Conservation (phyloP, 1,140 invertebrate genomes). For the Bombus pascuorum region DNA sequence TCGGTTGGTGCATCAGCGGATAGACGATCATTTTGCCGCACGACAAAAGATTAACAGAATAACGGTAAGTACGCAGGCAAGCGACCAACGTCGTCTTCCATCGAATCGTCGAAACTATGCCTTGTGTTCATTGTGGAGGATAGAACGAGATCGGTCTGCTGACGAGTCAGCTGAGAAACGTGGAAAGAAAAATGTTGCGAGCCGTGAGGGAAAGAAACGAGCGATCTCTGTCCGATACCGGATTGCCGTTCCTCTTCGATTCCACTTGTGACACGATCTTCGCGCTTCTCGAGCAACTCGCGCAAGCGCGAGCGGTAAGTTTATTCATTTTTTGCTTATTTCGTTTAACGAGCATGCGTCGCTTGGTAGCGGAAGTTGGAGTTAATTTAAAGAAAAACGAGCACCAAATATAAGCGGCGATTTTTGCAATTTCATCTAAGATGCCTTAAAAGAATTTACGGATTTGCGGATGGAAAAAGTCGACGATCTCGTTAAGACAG, state of each 20-base stretch:
- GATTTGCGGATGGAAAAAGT: no score
- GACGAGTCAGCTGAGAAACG: slow-evolving; percentile 74
- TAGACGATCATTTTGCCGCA: slow-evolving; percentile 74
- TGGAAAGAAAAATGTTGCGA: slow-evolving; percentile 74
- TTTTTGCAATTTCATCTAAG: no score
- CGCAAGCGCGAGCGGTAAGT: slow-evolving; percentile 69
- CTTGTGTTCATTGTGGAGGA: slow-evolving; percentile 15
- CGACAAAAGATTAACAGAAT: slow-evolving; percentile 66
- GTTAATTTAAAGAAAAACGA: no score
- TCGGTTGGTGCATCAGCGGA: slow-evolving; percentile 71
- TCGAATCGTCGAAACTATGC: background rate
- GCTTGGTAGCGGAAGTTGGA: no score
- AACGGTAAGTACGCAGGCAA: slow-evolving; percentile 45
- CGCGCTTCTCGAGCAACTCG: slow-evolving; percentile 68
- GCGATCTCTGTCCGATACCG: slow-evolving; percentile 67
- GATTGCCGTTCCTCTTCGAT: slow-evolving; percentile 71
- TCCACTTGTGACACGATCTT: slow-evolving; percentile 69
- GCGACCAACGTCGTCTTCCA: no score
- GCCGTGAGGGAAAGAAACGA: slow-evolving; percentile 70
- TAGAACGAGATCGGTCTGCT: slow-evolving; percentile 73
- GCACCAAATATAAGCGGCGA: no score
- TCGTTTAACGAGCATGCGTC: no score
- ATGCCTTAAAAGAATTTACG: no score
- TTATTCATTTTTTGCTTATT: no score
- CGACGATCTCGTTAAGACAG: no score